Percentiles rank a stretch among this genome's conserved stretches.
Conservation (phyloP, 2,113 vertebrate genomes). For the Rhizomys pruinosus region DNA sequence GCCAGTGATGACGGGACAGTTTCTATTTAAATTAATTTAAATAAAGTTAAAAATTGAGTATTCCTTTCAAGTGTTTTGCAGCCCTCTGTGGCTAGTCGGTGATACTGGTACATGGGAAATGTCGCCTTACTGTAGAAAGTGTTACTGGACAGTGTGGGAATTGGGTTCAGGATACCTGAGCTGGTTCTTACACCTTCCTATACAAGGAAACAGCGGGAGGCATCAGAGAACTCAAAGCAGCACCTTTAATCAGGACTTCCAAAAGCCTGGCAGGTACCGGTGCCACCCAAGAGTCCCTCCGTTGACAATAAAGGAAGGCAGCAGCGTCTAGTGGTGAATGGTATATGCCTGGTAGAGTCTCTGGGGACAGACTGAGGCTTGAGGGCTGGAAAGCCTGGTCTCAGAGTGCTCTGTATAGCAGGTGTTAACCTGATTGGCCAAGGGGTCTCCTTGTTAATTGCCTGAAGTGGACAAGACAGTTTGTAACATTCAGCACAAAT, state of each 20-base stretch:
- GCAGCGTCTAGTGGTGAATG: background rate
- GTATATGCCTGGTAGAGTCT: background rate
- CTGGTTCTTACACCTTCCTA: background rate
- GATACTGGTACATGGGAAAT: rapidly evolving
- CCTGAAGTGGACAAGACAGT: conserved; percentile 33
- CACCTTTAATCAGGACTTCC: background rate
- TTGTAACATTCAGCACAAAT: conserved; percentile 69
- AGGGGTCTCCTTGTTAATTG: conserved; percentile 54
- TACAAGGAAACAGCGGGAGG: background rate
- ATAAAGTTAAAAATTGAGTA: background rate
- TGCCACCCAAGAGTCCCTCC: background rate
- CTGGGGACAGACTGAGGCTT: background rate
- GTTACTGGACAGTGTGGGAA: rapidly evolving
- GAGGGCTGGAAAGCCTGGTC: background rate
- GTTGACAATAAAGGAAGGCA: background rate
- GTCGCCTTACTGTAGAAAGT: rapidly evolving
- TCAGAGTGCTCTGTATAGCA: background rate
- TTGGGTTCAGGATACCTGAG: too few species aligned
- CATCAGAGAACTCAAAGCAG: background rate
- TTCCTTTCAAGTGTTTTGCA: too few species aligned
- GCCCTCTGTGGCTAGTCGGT: background rate
- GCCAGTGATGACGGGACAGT: background rate
- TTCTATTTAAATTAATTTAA: conserved; percentile 12
- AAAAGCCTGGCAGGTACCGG: background rate
- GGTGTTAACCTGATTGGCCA: conserved; percentile 64